Evolutionary conservation across 2,113 vertebrate genomes (phyloP).

Genomic region (Chunga burmeisteri): DNA sequence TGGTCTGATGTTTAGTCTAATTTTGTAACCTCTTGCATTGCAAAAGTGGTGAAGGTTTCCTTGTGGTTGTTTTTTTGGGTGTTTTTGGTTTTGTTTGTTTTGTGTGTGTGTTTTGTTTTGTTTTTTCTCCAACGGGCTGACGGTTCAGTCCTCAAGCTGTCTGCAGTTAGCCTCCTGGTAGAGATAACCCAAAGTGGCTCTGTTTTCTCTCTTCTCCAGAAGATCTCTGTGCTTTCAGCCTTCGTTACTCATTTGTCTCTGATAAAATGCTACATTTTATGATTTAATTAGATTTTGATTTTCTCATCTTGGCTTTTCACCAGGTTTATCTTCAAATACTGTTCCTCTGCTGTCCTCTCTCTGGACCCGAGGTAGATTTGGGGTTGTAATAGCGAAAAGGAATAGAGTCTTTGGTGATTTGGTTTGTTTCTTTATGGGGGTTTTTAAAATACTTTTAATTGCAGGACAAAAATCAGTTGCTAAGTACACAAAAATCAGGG

Average conservation of each 20-base stretch:
- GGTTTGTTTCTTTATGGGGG: not conserved
- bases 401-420: not conserved
- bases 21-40: not conserved
- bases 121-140: not conserved
- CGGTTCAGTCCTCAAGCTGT: not conserved
- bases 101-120: not conserved
- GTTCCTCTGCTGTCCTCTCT: not conserved
- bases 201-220: not conserved
- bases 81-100: not conserved
- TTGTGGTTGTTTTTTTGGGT: not conserved
- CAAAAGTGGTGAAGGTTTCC: not conserved
- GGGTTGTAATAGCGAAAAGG: not conserved
- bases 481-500: not conserved
- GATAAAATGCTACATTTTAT: not conserved
- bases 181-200: not conserved
- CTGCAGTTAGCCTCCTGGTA: not conserved
- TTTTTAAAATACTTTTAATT: not conserved
- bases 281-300: not conserved
- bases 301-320: not conserved
- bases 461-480: not conserved
- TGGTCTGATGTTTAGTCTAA: not conserved
- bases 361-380: not conserved
- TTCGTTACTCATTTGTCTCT: not conserved
- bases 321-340: not conserved
- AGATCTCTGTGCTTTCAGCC: not conserved